Percentiles rank a stretch among this genome's conserved stretches.
These are phyloP conservation scores for Asobara japonica DNA, from an alignment of 1,140 invertebrate species.

Conservation along the genomic window DNA sequence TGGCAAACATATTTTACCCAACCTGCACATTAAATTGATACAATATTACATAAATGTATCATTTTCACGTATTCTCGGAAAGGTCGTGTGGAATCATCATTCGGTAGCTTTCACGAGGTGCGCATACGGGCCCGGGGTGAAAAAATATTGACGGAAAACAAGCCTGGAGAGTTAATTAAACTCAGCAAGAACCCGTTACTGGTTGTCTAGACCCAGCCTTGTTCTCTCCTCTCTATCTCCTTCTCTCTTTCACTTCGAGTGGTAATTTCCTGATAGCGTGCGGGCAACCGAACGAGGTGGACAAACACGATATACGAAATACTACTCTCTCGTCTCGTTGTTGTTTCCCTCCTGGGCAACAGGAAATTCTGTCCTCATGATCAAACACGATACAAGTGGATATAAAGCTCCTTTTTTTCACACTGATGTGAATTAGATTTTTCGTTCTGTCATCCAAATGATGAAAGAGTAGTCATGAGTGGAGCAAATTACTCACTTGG, in stretches of 20 bases:
- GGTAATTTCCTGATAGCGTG: slow-evolving; percentile 57
- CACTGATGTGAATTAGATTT: not conserved
- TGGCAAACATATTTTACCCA: too few relatives aligned
- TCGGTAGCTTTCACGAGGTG: slow-evolving; percentile 57
- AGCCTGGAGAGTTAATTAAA: slow-evolving; percentile 58
- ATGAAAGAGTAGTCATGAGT: too few relatives aligned
- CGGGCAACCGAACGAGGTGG: slow-evolving; percentile 49
- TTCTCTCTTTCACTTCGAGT: slow-evolving; percentile 42
- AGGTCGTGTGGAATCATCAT: not conserved
- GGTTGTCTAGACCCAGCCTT: slow-evolving; percentile 40
- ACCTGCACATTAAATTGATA: too few relatives aligned
- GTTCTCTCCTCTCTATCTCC: slow-evolving; percentile 31
- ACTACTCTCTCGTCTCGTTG: slow-evolving; percentile 22
- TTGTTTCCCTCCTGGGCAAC: slow-evolving; percentile 38
- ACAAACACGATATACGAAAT: slow-evolving; percentile 50
- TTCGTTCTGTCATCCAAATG: not conserved
- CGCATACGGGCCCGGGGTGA: slow-evolving; percentile 55
- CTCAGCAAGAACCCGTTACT: slow-evolving; percentile 47
- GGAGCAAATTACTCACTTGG: too few relatives aligned
- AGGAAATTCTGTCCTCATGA: slow-evolving; percentile 23
- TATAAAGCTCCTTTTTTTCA: not conserved
- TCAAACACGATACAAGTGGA: slow-evolving; percentile 13
- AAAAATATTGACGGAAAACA: slow-evolving; percentile 62
- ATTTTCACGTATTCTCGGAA: not conserved
- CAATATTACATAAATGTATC: too few relatives aligned